phyloP scores from a whole-genome alignment of 2,113 vertebrate species.

The Cebus imitator region DNA sequence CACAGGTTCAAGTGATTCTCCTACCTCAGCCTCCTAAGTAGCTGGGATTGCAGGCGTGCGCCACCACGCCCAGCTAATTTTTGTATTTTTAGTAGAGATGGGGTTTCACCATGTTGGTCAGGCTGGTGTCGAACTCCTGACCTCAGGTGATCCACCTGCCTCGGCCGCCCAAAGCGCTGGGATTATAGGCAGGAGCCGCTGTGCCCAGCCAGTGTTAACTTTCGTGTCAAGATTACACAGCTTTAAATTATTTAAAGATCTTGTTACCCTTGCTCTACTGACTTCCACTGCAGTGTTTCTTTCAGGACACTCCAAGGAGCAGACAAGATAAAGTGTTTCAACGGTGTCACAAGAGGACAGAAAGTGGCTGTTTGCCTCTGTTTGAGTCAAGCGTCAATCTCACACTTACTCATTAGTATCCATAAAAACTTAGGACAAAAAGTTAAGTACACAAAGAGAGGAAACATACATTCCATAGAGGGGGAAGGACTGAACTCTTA shows the following conservation, averaged over 20 bases:
- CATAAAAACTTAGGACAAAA: neutral
- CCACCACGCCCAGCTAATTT: too few relatives aligned
- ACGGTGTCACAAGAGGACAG: neutral
- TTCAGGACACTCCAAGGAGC: neutral
- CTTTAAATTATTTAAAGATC: slow-evolving; percentile 5
- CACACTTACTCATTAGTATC: neutral
- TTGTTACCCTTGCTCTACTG: neutral
- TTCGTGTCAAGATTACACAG: neutral
- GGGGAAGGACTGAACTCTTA: neutral
- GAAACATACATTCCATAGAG: neutral
- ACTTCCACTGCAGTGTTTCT: neutral
- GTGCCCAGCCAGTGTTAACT: neutral
- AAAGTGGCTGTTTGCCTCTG: neutral
- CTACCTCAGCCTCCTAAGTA: too few relatives aligned
- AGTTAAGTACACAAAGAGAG: neutral
- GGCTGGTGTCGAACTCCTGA: too few relatives aligned
- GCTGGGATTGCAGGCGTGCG: too few relatives aligned
- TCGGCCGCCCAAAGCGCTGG: too few relatives aligned
- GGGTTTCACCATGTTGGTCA: too few relatives aligned
- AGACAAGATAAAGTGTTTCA: neutral
- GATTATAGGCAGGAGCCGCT: too few relatives aligned
- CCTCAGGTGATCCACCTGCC: too few relatives aligned
- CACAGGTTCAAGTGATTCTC: too few relatives aligned
- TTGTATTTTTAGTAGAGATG: too few relatives aligned
- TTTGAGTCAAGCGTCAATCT: neutral